Base-by-base conservation (phyloP, 2,797 vertebrate genomes). In the Esox masquinongy region DNA sequence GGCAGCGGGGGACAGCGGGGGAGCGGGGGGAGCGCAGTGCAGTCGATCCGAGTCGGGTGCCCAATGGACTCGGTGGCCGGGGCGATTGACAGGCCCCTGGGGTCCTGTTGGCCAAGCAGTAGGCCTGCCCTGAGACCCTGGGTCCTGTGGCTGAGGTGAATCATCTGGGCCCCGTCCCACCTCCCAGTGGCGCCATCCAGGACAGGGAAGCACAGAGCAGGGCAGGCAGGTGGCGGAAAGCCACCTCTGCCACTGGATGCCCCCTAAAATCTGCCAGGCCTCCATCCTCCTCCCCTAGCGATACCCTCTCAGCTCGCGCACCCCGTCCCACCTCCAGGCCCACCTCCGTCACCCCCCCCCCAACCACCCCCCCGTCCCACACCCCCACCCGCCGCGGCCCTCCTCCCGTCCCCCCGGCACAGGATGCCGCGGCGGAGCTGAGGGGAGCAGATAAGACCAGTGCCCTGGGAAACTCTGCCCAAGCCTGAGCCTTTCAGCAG, bases 381-480 rank as follows among this genome's bases (percentile, higher is more conserved):
- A 79, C 29, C 75, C 78, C 66, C 71, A 7, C 22, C 39, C 29
- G 34, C 75, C 73, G 73, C n/a, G 1, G 43, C 49, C 83, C 87
- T 82, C 81, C 83, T 84, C 79, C 79, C 87, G 87, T 85, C 84
- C 82, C 82, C 89, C 89, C 82, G 83, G 91, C 90, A 93, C 95
- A 96, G 95, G 95, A 97, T 97, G 91, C 76, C 76, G 91, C 89
- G 88, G 85, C 86, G 79, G 87, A 89, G 90, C 93, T 94, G 93
- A 93, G 84, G 70, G 56, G 88, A 87, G 86, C 82, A 94, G 92
- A 95, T 94, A 94, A 95, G 93, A 83, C 90, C 82, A 87, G 91
- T 92, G 93, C 92, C 93, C 92, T 94, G 93, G 93, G 94, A 95
- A 94, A 92, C 88, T 89, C 92, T 94, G 91, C 93, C 92, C 91